Evolutionary conservation across 1,140 invertebrate genomes (phyloP), one percentile per base, ranked within the genome.

Genomic region (Mylabris phalerata): DNA sequence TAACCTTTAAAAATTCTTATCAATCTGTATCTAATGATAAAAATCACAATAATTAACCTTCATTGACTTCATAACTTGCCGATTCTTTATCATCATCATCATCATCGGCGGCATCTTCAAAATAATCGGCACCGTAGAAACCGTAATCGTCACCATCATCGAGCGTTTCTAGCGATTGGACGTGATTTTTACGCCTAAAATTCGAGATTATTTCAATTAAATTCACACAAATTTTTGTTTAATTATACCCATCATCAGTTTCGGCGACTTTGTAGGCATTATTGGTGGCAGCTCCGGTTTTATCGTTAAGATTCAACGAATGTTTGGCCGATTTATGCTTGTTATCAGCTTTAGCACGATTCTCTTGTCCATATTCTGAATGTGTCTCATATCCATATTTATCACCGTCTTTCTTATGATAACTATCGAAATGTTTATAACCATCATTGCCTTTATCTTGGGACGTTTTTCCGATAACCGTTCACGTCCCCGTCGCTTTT

Each of bases 391-490:
- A 84, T 46, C 82, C 84, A 67, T 85, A 86, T 67, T 82, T 79
- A 70, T 88, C 84, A 2, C 84, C 83, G 13, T 81, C 80, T 67
- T 82, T 84, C 71, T 86, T 86, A 73, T 87, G 84, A 73, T 79
- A 87, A 42, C 82, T 84, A 67, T 86, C 85, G 61, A 82, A 82
- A 60, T 80, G 81, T 68, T 86, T 84, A 76, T 86, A 87, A 0
- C 84, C 84, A 61, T 84, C 80, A 67, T 83, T 81, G 6, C 83
- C 85, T 56, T 84, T 81, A 62, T 80, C 83, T 19, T 79, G 74
- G 68, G 78, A 80, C 66, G 80, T 80, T 60, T n/a, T 80, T 79
- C 41, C 80, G 77, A 71, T 84, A 87, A 2, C 85, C 85, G 52
- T 84, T 80, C 56, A 84, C 79, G 32, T 83, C 83, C 48, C 84